Evolutionary conservation across 1,140 invertebrate genomes (phyloP).

Genomic region (Heliconius himera): DNA sequence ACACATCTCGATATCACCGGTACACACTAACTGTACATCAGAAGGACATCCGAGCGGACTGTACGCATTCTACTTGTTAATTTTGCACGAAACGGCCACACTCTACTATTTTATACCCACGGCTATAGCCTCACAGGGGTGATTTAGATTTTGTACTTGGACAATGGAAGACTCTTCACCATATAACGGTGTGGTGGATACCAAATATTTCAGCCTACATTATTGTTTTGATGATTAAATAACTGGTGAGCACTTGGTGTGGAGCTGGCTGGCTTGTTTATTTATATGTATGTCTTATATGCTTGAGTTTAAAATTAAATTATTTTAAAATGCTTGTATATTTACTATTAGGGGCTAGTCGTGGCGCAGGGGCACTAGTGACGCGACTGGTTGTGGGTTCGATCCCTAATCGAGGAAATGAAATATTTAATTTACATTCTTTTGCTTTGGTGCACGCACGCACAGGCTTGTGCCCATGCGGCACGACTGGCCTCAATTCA

Average conservation of each 20-base stretch:
- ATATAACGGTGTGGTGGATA: slow-evolving; percentile 41
- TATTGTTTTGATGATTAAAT: slow-evolving; percentile 32
- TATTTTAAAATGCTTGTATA: not conserved
- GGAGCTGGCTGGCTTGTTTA: not conserved
- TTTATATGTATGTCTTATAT: not conserved
- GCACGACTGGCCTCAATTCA: too few relatives aligned
- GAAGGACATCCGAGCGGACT: slow-evolving; percentile 38
- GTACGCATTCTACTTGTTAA: slow-evolving; percentile 53
- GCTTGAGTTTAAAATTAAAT: not conserved
- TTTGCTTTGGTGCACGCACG: too few relatives aligned
- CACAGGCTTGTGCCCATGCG: too few relatives aligned
- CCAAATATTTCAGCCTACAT: slow-evolving; percentile 27
- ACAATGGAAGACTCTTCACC: slow-evolving; percentile 42
- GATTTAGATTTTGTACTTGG: slow-evolving; percentile 45
- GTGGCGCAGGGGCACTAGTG: too few relatives aligned
- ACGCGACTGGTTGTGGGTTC: too few relatives aligned
- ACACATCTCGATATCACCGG: slow-evolving; percentile 40
- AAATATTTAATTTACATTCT: too few relatives aligned
- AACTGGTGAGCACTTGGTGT: not conserved
- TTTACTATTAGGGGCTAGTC: not conserved
- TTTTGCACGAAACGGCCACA: slow-evolving; percentile 57
- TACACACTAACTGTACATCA: slow-evolving; percentile 59
- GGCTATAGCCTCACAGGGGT: slow-evolving; percentile 45
- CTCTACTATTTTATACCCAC: slow-evolving; percentile 57
- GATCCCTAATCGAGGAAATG: too few relatives aligned